Conservation (phyloP, 2,888 invertebrate genomes). For the Luperina testacea region DNA sequence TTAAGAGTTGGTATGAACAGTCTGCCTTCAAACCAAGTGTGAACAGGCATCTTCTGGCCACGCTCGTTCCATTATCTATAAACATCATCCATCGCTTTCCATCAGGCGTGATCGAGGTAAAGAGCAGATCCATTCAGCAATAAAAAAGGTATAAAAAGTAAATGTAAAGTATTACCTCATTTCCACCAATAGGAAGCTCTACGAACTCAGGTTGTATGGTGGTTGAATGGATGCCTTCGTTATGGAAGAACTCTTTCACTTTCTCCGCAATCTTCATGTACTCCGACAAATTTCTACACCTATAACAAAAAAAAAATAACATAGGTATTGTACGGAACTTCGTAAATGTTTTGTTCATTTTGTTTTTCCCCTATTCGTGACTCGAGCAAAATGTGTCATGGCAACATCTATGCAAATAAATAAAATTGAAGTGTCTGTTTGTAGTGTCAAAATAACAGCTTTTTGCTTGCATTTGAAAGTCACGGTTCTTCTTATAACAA, state of each 20-base stretch:
- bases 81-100: background rate
- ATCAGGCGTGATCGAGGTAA: background rate
- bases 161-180: constrained; percentile 75
- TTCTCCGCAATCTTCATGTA: constrained; percentile 99
- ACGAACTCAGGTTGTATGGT: constrained; percentile 99
- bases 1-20: background rate
- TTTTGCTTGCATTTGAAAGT: background rate
- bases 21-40: background rate
- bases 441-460: background rate
- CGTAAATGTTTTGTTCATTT: background rate
- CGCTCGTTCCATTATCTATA: background rate
- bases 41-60: background rate
- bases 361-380: no score
- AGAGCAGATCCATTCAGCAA: background rate
- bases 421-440: background rate
- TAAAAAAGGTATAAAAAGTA: background rate
- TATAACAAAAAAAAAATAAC: constrained; percentile 73
- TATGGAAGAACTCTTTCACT: constrained; percentile 99
- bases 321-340: background rate
- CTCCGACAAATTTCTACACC: constrained; percentile 97
- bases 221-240: constrained; percentile 99
- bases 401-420: background rate
- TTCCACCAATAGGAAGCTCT: constrained; percentile 92
- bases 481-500: no score
- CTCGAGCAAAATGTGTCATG: background rate